Evolutionary conservation across 2,888 invertebrate genomes (phyloP).

Genomic region (Mylabris sibirica): DNA sequence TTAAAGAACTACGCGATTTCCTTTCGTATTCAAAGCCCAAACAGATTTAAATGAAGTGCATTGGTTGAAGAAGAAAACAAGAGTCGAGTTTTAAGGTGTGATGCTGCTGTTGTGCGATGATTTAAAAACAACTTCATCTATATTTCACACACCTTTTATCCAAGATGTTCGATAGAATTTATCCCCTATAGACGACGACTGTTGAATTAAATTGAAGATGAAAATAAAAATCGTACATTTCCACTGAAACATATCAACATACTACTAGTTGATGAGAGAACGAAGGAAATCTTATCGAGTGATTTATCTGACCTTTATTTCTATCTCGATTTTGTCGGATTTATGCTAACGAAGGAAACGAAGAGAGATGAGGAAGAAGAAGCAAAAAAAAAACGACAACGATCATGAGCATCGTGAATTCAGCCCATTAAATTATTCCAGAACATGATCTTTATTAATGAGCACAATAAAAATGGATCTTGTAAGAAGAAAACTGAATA

Average conservation of each 20-base stretch:
- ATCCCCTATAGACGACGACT: neutral
- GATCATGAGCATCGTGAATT: conserved; percentile 34
- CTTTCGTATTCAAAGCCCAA: conserved; percentile 19
- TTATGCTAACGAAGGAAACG: conserved; percentile 29
- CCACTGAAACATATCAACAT: too few relatives aligned
- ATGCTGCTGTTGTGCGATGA: conserved; percentile 21
- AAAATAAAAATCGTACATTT: neutral
- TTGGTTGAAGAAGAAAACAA: neutral
- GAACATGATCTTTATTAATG: conserved; percentile 56
- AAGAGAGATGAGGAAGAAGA: neutral
- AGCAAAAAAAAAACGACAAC: conserved; percentile 30
- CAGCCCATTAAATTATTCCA: conserved; percentile 56
- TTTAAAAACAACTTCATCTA: conserved; percentile 29
- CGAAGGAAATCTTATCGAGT: neutral
- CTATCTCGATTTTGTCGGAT: conserved; percentile 26
- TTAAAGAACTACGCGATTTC: neutral
- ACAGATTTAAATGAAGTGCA: conserved; percentile 12
- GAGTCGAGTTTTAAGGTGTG: neutral
- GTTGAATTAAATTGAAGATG: neutral
- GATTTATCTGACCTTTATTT: conserved; percentile 26
- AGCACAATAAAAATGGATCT: conserved; percentile 47
- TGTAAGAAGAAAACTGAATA: conserved; percentile 30
- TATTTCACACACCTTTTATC: conserved; percentile 21
- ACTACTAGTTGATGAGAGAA: neutral
- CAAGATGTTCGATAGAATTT: neutral